These are phyloP conservation scores for Trachymyrmex septentrionalis DNA, from an alignment of 1,140 invertebrate species.

Conservation along the genomic window DNA sequence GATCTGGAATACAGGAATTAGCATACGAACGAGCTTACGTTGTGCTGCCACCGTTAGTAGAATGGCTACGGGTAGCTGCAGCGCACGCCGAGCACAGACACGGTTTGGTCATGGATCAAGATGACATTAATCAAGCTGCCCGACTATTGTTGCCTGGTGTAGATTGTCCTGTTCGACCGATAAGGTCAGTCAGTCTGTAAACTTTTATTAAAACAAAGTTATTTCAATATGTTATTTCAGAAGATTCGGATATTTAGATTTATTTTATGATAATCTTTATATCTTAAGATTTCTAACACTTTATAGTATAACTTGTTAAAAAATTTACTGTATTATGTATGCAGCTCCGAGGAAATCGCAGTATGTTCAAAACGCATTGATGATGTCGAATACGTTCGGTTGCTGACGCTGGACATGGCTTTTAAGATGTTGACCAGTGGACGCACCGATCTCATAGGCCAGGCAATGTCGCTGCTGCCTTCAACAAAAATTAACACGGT, in stretches of 20 bases:
- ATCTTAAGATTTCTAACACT: background rate
- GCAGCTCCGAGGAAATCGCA: constrained; percentile 86
- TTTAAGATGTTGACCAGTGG: constrained; percentile 93
- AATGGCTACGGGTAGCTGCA: constrained; percentile 94
- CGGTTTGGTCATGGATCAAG: constrained; percentile 92
- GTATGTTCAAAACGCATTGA: constrained; percentile 86
- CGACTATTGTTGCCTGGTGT: constrained; percentile 94
- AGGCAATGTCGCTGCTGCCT: constrained; percentile 92
- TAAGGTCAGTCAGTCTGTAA: constrained; percentile 82
- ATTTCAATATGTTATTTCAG: background rate
- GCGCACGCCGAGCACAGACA: constrained; percentile 94
- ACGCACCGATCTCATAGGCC: constrained; percentile 91
- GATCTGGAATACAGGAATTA: constrained; percentile 90
- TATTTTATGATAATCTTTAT: constrained; percentile 7
- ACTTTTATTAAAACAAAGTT: background rate
- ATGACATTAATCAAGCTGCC: constrained; percentile 96
- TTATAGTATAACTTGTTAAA: background rate
- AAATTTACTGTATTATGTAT: background rate
- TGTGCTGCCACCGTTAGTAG: constrained; percentile 94
- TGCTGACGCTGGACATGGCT: constrained; percentile 92
- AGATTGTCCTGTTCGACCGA: constrained; percentile 93
- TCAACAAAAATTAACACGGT: constrained; percentile 91
- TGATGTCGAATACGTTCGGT: constrained; percentile 87
- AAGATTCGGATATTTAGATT: background rate
- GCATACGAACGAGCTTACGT: constrained; percentile 95